Evolutionary conservation across 2,888 invertebrate species (phyloP).

Genomic region (Lasius fuliginosus): DNA sequence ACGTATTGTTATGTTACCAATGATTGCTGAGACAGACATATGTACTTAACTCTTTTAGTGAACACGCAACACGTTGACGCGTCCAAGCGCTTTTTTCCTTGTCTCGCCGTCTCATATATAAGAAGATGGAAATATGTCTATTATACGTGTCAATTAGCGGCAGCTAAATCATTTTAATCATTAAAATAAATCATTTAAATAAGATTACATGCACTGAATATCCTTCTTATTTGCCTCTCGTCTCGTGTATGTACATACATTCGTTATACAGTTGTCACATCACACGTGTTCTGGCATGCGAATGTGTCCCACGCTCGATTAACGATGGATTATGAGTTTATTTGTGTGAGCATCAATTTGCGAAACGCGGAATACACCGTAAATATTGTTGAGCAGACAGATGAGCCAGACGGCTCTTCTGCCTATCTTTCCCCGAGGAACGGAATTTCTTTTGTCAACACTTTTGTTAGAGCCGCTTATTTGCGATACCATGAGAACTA

Average conservation of each 20-base stretch:
- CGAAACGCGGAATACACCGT: slow-evolving; percentile 1
- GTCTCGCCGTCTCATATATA: neutral
- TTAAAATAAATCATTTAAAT: slow-evolving; percentile 14
- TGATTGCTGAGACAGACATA: slow-evolving; percentile 7
- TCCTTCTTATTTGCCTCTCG: too few relatives aligned
- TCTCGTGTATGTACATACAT: too few relatives aligned
- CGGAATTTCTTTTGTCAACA: slow-evolving; percentile 31
- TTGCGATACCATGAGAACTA: slow-evolving; percentile 9
- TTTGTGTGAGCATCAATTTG: neutral
- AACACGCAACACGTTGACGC: neutral
- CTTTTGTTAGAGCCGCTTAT: slow-evolving; percentile 4
- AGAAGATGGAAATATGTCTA: neutral
- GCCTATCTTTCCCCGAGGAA: neutral
- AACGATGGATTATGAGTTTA: neutral
- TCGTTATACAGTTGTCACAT: slow-evolving; percentile 4
- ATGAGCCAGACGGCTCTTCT: neutral
- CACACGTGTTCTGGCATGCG: neutral
- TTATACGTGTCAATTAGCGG: slow-evolving; percentile 9
- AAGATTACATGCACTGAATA: neutral
- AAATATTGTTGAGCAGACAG: slow-evolving; percentile 8
- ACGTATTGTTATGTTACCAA: slow-evolving; percentile 4
- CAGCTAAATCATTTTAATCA: neutral
- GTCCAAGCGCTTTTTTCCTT: neutral
- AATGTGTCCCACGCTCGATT: neutral
- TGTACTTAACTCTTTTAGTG: neutral